Evolutionary conservation across 2,888 invertebrate genomes (phyloP).

Genomic region (Sarcophaga rosellei): DNA sequence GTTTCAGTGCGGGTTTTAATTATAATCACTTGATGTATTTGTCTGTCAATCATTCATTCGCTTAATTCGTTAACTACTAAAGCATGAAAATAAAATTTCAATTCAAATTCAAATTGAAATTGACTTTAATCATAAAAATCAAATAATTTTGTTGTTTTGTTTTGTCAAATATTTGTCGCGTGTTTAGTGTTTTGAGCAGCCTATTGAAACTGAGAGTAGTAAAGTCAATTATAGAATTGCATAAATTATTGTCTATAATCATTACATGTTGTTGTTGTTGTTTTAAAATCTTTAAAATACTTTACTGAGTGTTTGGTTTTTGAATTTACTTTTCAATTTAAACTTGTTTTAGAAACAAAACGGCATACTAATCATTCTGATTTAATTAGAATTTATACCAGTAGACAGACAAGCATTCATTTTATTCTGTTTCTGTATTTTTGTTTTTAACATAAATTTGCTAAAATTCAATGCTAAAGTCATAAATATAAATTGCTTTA

Average conservation of each 20-base stretch:
- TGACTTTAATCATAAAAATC: no score
- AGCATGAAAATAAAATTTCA: neutral
- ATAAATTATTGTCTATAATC: neutral
- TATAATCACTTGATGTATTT: no score
- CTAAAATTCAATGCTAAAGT: constrained; percentile 33
- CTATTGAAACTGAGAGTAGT: neutral
- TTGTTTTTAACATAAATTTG: constrained; percentile 30
- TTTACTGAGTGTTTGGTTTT: neutral
- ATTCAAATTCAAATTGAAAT: no score
- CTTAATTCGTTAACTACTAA: neutral
- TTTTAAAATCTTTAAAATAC: neutral
- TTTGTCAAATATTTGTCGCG: neutral
- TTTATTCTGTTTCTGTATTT: neutral
- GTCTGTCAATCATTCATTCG: no score
- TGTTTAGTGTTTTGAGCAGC: neutral
- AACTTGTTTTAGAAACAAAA: constrained; percentile 1
- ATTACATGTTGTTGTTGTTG: neutral
- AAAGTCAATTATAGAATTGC: neutral
- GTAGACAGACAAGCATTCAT: neutral
- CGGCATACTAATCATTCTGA: neutral
- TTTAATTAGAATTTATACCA: constrained; percentile 17
- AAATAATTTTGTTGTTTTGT: no score
- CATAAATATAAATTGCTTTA: neutral
- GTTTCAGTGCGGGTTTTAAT: no score
- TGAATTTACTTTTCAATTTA: neutral